Evolutionary conservation across 2,113 vertebrate genomes (phyloP).

Genomic region (Onychostoma macrolepis): DNA sequence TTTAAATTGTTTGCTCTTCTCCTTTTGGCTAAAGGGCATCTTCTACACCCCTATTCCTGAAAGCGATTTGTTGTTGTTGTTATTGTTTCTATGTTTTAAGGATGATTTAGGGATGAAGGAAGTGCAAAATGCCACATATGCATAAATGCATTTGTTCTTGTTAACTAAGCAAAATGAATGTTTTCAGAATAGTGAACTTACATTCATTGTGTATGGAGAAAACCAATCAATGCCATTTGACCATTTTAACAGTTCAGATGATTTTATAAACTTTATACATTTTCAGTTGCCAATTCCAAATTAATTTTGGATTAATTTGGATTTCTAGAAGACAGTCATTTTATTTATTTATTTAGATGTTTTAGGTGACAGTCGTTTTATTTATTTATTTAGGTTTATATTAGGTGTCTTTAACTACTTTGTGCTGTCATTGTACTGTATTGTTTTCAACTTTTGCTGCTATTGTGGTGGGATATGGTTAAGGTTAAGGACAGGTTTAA

Average conservation of each 20-base stretch:
- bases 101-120: background rate
- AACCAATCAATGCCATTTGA: background rate
- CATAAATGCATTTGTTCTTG: background rate
- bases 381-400: too few relatives aligned
- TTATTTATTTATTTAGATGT: background rate
- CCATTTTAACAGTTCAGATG: background rate
- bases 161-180: background rate
- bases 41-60: background rate
- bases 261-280: background rate
- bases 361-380: too few relatives aligned
- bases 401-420: too few relatives aligned
- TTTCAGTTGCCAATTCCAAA: background rate
- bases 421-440: too few relatives aligned
- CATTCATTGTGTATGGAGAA: background rate
- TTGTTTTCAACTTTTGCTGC: too few relatives aligned
- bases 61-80: too few relatives aligned
- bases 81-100: background rate
- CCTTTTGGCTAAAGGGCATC: background rate
- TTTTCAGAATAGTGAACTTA: background rate
- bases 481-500: too few relatives aligned
- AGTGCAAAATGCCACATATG: background rate
- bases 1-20: background rate
- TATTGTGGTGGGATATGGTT: too few relatives aligned
- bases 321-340: background rate
- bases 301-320: background rate